These are phyloP conservation scores for Sebastes matsubarae DNA, from an alignment of 2,797 vertebrate genomes.

Conservation along the genomic window DNA sequence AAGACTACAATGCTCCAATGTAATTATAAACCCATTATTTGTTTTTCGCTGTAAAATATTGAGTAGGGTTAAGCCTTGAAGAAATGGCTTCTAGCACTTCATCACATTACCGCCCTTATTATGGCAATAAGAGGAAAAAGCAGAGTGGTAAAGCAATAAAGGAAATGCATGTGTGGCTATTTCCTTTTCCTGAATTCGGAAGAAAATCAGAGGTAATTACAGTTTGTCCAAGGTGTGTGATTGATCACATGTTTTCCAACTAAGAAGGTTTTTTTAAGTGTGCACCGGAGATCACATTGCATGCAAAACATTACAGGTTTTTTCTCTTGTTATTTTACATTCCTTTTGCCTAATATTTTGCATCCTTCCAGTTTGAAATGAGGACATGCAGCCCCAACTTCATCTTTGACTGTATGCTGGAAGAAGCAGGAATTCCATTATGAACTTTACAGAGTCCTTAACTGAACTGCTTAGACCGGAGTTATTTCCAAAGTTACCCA, in stretches of 20 bases:
- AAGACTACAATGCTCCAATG: constrained; percentile 19
- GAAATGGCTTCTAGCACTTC: constrained; percentile 50
- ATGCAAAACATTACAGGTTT: background rate
- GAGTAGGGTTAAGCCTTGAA: constrained; percentile 52
- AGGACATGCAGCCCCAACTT: background rate
- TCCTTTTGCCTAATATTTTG: background rate
- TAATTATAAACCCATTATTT: constrained; percentile 67
- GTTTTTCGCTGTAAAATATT: constrained; percentile 57
- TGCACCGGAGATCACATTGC: background rate
- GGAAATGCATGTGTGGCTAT: constrained; percentile 21
- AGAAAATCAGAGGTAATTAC: constrained; percentile 34
- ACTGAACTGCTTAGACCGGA: constrained; percentile 25
- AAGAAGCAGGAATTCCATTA: constrained; percentile 2
- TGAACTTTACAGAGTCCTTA: constrained; percentile 14
- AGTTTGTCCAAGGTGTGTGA: constrained; percentile 25
- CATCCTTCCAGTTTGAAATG: constrained; percentile 17
- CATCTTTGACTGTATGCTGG: background rate
- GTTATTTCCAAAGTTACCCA: constrained; percentile 22
- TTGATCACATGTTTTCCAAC: constrained; percentile 5
- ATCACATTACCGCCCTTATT: constrained; percentile 47
- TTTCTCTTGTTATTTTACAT: background rate
- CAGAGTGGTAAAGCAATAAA: constrained; percentile 32
- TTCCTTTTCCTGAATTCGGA: constrained; percentile 32
- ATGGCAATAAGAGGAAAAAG: constrained; percentile 15
- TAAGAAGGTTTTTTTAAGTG: background rate